Base-by-base conservation (phyloP, 2,888 invertebrate genomes). In the Phaedon cochleariae region DNA sequence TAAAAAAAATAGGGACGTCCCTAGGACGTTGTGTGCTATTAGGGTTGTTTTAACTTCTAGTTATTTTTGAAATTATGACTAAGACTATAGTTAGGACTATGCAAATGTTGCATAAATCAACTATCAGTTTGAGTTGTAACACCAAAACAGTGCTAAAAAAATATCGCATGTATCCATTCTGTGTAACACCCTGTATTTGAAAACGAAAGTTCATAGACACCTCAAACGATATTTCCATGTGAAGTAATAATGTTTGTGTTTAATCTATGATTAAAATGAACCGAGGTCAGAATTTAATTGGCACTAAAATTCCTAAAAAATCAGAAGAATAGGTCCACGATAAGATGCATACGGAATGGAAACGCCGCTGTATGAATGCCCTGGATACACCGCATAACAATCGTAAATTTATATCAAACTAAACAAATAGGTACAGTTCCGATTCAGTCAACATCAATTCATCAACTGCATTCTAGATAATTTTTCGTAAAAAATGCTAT, bases 401-500 rank as follows among this genome's bases (percentile, higher is more conserved):
- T 41, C 41, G 15, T 41, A 41, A 41, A 41, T 41, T 15, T 41
- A 41, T 15, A 41, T 15, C 31, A 41, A 15, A n/a, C 41, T 41
- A 6, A 41, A 41, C 15, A 41, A 41, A 41, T 41, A 41, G 41
- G n/a, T 41, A 41, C 41, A 41, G 41, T 41, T 15, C 41, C 3
- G 15, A 15, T n/a, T 15, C 41, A 34, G 41, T 41, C n/a, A 41
- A 41, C 15, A 41, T 41, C 41, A 41, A 41, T 41, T n/a, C 41
- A 41, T 26, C 29, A 10, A 22, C 10, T 45, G 26, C 46, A 57
- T 5, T 20, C 45, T 26, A 57, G 57, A 57, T 57, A 57, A 57
- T 45, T 57, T 57, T 45, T 18, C 15, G 45, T 26, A 57, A 57
- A 57, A 57, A 57, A 45, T 22, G 57, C 45, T 57, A 57, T 57